Evolutionary conservation across 1,140 invertebrate species (phyloP).

Genomic region (Euura lappo): DNA sequence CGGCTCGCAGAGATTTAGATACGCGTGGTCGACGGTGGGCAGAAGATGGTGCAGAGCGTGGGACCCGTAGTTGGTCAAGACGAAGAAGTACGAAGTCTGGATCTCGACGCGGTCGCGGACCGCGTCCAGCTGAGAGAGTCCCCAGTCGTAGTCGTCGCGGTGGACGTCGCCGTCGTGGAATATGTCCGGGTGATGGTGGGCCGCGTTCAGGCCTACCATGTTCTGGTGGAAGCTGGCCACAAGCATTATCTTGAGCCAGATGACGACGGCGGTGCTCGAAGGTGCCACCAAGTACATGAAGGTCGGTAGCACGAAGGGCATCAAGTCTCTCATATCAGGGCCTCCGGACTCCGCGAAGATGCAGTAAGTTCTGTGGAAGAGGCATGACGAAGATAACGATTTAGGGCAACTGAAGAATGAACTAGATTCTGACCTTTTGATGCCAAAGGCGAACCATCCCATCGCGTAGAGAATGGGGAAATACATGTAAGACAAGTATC

Average conservation of each 20-base stretch:
- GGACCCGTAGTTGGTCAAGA: conserved; percentile 76
- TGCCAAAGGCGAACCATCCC: conserved; percentile 50
- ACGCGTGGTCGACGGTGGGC: conserved; percentile 80
- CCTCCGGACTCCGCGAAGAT: neutral
- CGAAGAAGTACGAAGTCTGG: conserved; percentile 70
- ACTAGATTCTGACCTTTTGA: conserved; percentile 50
- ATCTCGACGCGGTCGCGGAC: conserved; percentile 75
- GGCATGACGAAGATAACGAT: neutral
- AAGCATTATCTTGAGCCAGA: conserved; percentile 68
- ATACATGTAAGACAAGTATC: conserved; percentile 58
- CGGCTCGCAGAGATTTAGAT: conserved; percentile 70
- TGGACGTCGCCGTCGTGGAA: conserved; percentile 81
- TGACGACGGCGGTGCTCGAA: conserved; percentile 48
- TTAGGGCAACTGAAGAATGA: neutral
- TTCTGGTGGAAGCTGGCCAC: conserved; percentile 69
- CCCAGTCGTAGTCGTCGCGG: conserved; percentile 76
- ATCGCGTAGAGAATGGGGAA: conserved; percentile 60
- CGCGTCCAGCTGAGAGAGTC: conserved; percentile 77
- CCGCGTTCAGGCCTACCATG: conserved; percentile 74
- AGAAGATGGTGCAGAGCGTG: conserved; percentile 83
- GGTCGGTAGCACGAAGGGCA: conserved; percentile 62
- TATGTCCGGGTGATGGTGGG: conserved; percentile 83
- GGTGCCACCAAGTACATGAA: conserved; percentile 57
- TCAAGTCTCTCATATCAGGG: conserved; percentile 37
- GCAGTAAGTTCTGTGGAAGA: neutral